Evolutionary conservation across 2,888 invertebrate genomes (phyloP).

Genomic region (Eumacrocentrus americanus): DNA sequence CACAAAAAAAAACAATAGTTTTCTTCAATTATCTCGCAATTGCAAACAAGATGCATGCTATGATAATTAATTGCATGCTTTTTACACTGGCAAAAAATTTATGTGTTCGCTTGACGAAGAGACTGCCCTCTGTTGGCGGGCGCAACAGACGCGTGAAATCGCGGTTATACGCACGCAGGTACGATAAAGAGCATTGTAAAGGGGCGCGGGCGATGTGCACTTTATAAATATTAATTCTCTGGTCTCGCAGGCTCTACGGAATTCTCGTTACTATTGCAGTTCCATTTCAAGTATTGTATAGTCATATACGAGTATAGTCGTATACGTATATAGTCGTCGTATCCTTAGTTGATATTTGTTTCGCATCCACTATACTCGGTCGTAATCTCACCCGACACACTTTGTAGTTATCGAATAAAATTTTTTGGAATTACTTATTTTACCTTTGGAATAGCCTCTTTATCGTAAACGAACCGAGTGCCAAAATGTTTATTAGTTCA

Average conservation of each 20-base stretch:
- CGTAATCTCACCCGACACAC: too few species aligned
- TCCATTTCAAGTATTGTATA: background rate
- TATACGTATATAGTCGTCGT: too few species aligned
- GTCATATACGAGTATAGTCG: too few species aligned
- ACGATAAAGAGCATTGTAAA: conserved; percentile 15
- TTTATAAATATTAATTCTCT: conserved; percentile 34
- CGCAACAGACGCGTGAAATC: conserved; percentile 29
- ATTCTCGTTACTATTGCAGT: background rate
- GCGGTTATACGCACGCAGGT: conserved; percentile 16
- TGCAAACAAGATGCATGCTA: conserved; percentile 8
- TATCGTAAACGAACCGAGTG: too few species aligned
- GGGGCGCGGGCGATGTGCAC: background rate
- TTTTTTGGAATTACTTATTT: too few species aligned
- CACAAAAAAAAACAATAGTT: conserved; percentile 37
- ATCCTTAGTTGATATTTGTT: too few species aligned
- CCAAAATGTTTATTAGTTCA: too few species aligned
- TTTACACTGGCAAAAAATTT: conserved; percentile 13
- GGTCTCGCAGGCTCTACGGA: background rate
- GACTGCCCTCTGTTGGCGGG: background rate
- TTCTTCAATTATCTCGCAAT: conserved; percentile 32
- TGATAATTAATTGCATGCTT: conserved; percentile 39
- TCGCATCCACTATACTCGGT: too few species aligned
- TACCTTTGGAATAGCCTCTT: too few species aligned
- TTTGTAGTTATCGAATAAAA: too few species aligned
- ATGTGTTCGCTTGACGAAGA: conserved; percentile 5